These are phyloP conservation scores for Arothron firmamentum DNA, from an alignment of 2,113 vertebrate species.

Conservation along the genomic window DNA sequence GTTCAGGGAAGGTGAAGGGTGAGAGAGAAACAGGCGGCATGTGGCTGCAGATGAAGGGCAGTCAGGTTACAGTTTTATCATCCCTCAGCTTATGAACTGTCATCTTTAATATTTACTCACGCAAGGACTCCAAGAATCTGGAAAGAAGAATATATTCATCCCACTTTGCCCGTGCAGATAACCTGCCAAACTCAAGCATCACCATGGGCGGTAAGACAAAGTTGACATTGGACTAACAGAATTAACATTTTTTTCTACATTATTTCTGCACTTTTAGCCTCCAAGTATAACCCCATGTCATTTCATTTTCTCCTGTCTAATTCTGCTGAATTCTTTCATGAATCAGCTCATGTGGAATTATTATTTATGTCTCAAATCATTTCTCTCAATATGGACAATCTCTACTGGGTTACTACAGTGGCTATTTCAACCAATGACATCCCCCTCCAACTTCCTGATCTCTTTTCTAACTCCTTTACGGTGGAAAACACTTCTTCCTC, in stretches of 20 bases:
- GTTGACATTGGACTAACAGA: not conserved
- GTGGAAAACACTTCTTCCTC: no score
- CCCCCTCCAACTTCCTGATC: no score
- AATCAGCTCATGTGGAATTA: slow-evolving; percentile 40
- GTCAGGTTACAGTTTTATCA: slow-evolving; percentile 9
- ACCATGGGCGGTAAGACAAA: slow-evolving; percentile 7
- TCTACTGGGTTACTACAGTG: slow-evolving; percentile 38
- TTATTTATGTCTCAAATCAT: slow-evolving; percentile 34
- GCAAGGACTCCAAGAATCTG: not conserved
- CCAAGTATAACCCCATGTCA: slow-evolving; percentile 2
- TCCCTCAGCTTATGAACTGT: slow-evolving; percentile 21
- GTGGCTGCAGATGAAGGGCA: not conserved
- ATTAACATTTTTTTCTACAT: not conserved
- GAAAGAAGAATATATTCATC: not conserved
- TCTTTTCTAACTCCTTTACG: no score
- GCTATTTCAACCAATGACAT: slow-evolving; percentile 26
- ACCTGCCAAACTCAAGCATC: not conserved
- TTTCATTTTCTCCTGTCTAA: slow-evolving; percentile 16
- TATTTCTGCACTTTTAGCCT: slow-evolving; percentile 1
- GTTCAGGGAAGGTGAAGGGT: not conserved
- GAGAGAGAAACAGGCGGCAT: not conserved
- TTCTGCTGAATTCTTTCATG: slow-evolving; percentile 15
- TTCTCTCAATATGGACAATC: slow-evolving; percentile 29
- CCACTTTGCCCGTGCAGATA: slow-evolving; percentile 9
- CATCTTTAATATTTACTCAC: slow-evolving; percentile 22